Percentiles rank a stretch among this genome's conserved stretches.
Evolutionary conservation across 2,797 vertebrate species (phyloP).

Genomic region (Rousettus madagascariensis): DNA sequence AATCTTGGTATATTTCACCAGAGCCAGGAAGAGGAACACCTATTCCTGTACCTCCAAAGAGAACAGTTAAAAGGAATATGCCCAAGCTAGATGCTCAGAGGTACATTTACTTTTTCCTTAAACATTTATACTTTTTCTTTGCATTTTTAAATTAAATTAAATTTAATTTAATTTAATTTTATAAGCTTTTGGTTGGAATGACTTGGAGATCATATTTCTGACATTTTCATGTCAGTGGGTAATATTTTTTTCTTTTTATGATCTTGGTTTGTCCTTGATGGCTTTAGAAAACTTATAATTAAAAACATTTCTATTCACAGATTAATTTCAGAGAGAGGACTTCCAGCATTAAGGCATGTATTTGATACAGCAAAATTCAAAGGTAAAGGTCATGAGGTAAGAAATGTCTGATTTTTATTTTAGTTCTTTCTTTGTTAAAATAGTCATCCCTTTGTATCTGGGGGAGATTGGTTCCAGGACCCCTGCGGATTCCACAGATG

Average conservation of each 20-base stretch:
- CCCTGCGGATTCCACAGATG: neutral
- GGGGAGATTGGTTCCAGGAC: neutral
- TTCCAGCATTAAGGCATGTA: slow-evolving; percentile 92
- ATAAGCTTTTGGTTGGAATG: neutral
- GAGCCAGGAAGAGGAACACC: slow-evolving; percentile 79
- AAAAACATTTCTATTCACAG: slow-evolving; percentile 81
- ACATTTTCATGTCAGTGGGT: neutral
- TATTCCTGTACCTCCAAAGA: slow-evolving; percentile 87
- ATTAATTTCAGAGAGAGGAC: slow-evolving; percentile 92
- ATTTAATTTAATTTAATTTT: neutral
- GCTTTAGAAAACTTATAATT: slow-evolving; percentile 21
- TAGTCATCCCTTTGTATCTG: neutral
- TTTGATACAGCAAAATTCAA: slow-evolving; percentile 91
- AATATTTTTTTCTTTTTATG: neutral
- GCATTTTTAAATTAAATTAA: neutral
- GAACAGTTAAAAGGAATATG: slow-evolving; percentile 88
- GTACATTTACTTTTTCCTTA: slow-evolving; percentile 78
- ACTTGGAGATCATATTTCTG: neutral
- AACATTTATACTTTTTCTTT: neutral
- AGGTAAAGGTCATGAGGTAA: slow-evolving; percentile 97
- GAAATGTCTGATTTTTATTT: slow-evolving; percentile 32
- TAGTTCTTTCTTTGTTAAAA: slow-evolving; percentile 9
- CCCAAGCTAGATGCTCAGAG: slow-evolving; percentile 96
- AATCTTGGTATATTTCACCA: slow-evolving; percentile 50
- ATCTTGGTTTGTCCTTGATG: slow-evolving; percentile 10